Conservation (phyloP, 2,888 invertebrate species). For the Nomada goodeniana region DNA sequence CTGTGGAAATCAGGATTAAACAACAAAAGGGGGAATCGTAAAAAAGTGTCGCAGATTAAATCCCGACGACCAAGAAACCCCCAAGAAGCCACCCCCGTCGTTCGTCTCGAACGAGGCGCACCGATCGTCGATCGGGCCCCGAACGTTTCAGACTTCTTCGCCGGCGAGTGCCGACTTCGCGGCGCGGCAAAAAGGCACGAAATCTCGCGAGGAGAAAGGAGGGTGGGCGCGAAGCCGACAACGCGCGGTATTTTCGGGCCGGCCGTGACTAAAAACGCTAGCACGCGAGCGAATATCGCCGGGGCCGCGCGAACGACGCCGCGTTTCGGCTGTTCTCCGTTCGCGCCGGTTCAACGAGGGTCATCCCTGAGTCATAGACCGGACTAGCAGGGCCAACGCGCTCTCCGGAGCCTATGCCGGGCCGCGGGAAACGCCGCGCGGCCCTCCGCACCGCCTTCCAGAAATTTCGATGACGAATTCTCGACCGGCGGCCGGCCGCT, state of each 20-base stretch:
- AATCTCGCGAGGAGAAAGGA: neutral
- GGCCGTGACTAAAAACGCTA: slow-evolving; percentile 66
- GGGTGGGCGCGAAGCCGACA: slow-evolving; percentile 36
- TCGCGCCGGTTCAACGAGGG: slow-evolving; percentile 78
- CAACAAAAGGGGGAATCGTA: too few species aligned
- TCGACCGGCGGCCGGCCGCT: slow-evolving; percentile 46
- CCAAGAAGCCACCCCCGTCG: too few species aligned
- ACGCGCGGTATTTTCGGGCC: slow-evolving; percentile 71
- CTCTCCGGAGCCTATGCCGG: slow-evolving; percentile 39
- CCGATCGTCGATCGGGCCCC: too few species aligned
- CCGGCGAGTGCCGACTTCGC: neutral
- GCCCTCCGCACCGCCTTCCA: slow-evolving; percentile 62
- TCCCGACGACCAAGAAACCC: too few species aligned
- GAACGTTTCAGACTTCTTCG: too few species aligned
- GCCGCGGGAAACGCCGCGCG: neutral
- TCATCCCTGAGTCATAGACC: slow-evolving; percentile 83
- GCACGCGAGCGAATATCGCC: slow-evolving; percentile 68
- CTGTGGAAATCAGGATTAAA: too few species aligned
- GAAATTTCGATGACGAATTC: slow-evolving; percentile 82
- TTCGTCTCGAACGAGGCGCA: too few species aligned
- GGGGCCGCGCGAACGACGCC: slow-evolving; percentile 52
- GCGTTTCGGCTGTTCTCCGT: slow-evolving; percentile 56
- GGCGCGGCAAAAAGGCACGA: neutral
- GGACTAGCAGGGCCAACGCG: slow-evolving; percentile 77
- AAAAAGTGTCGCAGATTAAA: too few species aligned